Percentiles rank a stretch among this genome's conserved stretches.
phyloP scores from a whole-genome alignment of 2,888 invertebrate species.

The Melangyna quadrimaculata region DNA sequence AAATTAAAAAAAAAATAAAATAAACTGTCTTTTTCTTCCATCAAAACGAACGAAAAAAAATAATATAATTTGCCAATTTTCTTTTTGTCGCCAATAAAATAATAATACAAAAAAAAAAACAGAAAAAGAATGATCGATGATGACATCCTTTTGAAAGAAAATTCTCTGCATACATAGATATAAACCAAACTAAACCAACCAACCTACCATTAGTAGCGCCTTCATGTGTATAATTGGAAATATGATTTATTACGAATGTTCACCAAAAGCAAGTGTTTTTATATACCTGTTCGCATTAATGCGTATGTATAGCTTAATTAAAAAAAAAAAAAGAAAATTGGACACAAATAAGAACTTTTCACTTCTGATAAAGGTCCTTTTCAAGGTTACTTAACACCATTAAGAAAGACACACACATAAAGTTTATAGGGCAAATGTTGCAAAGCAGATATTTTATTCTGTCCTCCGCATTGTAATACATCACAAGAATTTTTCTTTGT shows the following conservation, averaged over 20 bases:
- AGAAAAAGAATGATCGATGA: slow-evolving; percentile 59
- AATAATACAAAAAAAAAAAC: slow-evolving; percentile 8
- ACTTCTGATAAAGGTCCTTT: neutral
- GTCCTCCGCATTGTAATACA: neutral
- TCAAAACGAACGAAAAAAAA: neutral
- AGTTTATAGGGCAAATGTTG: neutral
- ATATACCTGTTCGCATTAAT: slow-evolving; percentile 67
- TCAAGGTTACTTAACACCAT: slow-evolving; percentile 60
- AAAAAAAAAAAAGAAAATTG: neutral
- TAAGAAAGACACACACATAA: slow-evolving; percentile 14
- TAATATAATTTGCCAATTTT: slow-evolving; percentile 3
- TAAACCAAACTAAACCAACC: too few relatives aligned
- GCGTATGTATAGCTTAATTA: slow-evolving; percentile 9
- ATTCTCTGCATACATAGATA: slow-evolving; percentile 23
- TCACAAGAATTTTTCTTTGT: neutral
- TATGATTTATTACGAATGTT: slow-evolving; percentile 65
- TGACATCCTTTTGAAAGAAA: slow-evolving; percentile 52
- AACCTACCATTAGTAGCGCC: slow-evolving; percentile 42
- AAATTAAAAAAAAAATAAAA: neutral
- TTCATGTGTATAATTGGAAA: slow-evolving; percentile 67
- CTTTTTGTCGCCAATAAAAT: slow-evolving; percentile 23
- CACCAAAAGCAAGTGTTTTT: slow-evolving; percentile 52
- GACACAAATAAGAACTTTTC: neutral
- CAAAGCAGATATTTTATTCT: neutral
- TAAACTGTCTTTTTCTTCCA: neutral